Evolutionary conservation across 2,797 vertebrate genomes (phyloP).

Genomic region (Pampus argenteus): DNA sequence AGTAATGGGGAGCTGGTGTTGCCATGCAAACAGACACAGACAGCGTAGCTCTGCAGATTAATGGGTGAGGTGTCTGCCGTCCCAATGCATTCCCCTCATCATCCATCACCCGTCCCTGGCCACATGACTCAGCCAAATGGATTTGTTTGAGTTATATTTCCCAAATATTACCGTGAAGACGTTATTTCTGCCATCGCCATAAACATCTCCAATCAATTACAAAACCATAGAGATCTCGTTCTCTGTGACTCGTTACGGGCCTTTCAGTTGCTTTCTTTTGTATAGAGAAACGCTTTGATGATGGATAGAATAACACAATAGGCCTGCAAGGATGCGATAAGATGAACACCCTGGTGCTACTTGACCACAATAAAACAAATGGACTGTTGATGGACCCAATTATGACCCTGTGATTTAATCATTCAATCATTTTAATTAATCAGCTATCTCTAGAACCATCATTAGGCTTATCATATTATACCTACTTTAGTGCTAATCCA

Average conservation of each 20-base stretch:
- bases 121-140: constrained; percentile 51
- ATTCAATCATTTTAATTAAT: constrained; percentile 69
- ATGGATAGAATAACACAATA: constrained; percentile 56
- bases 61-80: constrained; percentile 75
- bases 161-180: constrained; percentile 62
- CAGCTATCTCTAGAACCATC: constrained; percentile 41
- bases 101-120: constrained; percentile 73
- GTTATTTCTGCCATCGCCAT: constrained; percentile 48
- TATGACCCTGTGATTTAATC: constrained; percentile 56
- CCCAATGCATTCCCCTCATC: constrained; percentile 61
- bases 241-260: constrained; percentile 46
- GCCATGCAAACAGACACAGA: constrained; percentile 78
- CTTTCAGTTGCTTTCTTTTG: constrained; percentile 47
- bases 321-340: constrained; percentile 51
- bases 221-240: constrained; percentile 44
- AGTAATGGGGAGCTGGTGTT: constrained; percentile 74
- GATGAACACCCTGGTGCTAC: constrained; percentile 38
- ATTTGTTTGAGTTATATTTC: constrained; percentile 69
- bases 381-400: constrained; percentile 49
- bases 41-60: constrained; percentile 75
- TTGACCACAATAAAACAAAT: constrained; percentile 45
- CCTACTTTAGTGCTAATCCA: constrained; percentile 46
- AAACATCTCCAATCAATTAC: constrained; percentile 68
- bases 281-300: constrained; percentile 49
- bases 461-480: constrained; percentile 53